phyloP scores from a whole-genome alignment of 1,140 invertebrate genomes.

The Campoletis sonorensis region DNA sequence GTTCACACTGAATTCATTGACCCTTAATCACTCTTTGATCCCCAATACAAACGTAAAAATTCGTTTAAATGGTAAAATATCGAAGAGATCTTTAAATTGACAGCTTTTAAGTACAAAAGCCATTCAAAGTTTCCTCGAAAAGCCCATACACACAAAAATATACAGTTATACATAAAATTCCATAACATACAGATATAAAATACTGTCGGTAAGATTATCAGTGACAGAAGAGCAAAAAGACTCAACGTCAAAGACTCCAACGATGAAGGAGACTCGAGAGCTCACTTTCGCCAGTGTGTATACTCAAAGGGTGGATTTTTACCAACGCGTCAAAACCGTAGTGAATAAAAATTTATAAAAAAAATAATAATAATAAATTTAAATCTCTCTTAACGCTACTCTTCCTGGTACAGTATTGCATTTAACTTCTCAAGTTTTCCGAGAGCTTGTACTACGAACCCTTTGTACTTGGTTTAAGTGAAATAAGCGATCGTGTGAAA shows the following conservation, averaged over 20 bases:
- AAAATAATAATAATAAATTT: constrained; percentile 5
- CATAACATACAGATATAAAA: background rate
- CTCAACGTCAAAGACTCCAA: constrained; percentile 3
- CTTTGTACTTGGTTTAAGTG: background rate
- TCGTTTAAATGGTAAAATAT: no score
- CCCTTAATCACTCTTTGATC: no score
- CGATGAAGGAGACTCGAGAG: constrained; percentile 8
- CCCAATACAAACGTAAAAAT: no score
- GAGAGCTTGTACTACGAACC: background rate
- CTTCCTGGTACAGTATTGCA: background rate
- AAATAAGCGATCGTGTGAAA: background rate
- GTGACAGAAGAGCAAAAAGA: constrained; percentile 1
- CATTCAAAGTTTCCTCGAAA: background rate
- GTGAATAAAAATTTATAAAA: background rate
- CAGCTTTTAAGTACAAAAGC: no score
- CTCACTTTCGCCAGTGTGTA: background rate
- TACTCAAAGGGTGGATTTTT: background rate
- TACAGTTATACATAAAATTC: background rate
- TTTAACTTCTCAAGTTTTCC: background rate
- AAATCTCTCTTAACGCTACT: background rate
- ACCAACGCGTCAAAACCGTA: background rate
- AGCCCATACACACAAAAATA: background rate
- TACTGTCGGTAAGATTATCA: constrained; percentile 24
- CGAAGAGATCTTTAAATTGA: no score
- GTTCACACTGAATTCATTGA: no score